phyloP scores from a whole-genome alignment of 2,797 vertebrate species.

The Macropus fuliginosus region DNA sequence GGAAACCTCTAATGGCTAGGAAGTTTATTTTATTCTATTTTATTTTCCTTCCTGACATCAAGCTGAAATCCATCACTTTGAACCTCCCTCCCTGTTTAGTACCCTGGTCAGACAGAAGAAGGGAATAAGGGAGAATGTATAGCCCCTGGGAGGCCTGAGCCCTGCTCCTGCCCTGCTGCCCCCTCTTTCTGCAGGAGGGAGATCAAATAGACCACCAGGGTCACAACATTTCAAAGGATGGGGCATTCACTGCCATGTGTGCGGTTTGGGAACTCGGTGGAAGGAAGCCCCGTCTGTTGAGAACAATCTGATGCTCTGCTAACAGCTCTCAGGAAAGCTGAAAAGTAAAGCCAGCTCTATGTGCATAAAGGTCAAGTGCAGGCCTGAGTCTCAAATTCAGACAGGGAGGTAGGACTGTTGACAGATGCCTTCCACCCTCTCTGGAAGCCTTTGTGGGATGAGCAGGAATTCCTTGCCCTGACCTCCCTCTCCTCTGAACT shows the following conservation, averaged over 20 bases:
- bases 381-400: slow-evolving; percentile 84
- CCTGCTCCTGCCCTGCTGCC: neutral
- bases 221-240: neutral
- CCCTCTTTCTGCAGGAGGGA: neutral
- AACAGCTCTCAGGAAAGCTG: slow-evolving; percentile 58
- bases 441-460: slow-evolving; percentile 54
- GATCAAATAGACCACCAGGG: neutral
- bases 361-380: slow-evolving; percentile 87
- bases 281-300: slow-evolving; percentile 27
- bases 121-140: neutral
- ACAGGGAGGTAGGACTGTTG: slow-evolving; percentile 74
- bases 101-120: neutral
- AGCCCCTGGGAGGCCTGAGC: neutral
- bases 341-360: slow-evolving; percentile 85
- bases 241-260: neutral
- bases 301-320: slow-evolving; percentile 19
- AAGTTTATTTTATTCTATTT: neutral
- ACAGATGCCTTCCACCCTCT: slow-evolving; percentile 77
- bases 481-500: neutral
- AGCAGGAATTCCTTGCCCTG: slow-evolving; percentile 43
- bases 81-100: neutral
- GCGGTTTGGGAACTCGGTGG: slow-evolving; percentile 35
- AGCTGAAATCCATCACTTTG: neutral
- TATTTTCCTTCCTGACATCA: neutral
- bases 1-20: neutral